A percentile compares a stretch with the other conserved stretches of the same genome.
phyloP scores from a whole-genome alignment of 2,113 vertebrate genomes.

The Macroglossus sobrinus region DNA sequence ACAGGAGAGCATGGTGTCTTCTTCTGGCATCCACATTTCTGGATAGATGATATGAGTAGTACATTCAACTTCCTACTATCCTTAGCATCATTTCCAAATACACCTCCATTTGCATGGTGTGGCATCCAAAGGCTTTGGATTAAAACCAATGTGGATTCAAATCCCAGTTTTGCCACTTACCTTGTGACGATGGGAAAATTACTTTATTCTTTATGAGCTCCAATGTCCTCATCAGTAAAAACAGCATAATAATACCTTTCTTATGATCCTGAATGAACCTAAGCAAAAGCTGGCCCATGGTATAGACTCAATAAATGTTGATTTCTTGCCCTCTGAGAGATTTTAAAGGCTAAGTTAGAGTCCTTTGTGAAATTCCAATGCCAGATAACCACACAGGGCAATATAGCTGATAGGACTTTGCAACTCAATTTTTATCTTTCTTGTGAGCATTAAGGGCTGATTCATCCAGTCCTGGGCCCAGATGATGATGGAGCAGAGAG shows the following conservation, averaged over 20 bases:
- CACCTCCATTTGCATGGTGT: background rate
- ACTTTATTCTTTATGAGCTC: constrained; percentile 15
- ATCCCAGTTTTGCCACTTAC: constrained; percentile 18
- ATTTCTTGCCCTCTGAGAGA: background rate
- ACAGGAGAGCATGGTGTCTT: background rate
- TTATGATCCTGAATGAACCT: background rate
- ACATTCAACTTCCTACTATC: background rate
- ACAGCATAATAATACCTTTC: background rate
- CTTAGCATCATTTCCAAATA: background rate
- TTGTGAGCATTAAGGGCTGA: background rate
- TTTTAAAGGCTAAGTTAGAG: background rate
- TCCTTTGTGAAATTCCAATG: background rate
- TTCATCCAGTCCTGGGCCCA: background rate
- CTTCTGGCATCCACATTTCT: background rate
- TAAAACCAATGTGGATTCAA: constrained; percentile 18
- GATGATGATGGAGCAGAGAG: background rate
- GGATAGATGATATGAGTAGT: background rate
- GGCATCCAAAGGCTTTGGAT: background rate
- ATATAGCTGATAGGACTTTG: background rate
- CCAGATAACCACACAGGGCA: background rate
- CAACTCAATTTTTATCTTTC: background rate
- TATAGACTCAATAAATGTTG: background rate
- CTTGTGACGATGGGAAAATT: background rate
- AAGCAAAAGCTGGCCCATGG: background rate
- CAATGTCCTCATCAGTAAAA: background rate